These are phyloP conservation scores for Ips nitidus DNA, from an alignment of 1,140 invertebrate genomes.

Conservation along the genomic window DNA sequence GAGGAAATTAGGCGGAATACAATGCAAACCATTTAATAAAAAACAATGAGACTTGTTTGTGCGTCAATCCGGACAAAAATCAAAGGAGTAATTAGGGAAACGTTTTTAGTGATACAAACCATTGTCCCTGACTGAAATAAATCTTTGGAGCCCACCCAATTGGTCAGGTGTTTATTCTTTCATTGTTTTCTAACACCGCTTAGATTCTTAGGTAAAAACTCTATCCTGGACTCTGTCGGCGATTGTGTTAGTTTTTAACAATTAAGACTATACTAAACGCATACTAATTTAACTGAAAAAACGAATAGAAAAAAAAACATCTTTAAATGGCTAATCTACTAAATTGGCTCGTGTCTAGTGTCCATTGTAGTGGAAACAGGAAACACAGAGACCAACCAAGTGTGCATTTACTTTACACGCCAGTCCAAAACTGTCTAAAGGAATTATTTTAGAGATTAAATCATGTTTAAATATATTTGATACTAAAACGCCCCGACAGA, in stretches of 20 bases:
- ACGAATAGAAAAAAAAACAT: conserved; percentile 3
- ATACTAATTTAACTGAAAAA: not conserved
- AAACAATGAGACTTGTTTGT: not conserved
- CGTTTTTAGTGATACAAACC: not conserved
- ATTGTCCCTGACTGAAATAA: not conserved
- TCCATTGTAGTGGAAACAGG: conserved; percentile 28
- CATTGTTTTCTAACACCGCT: not conserved
- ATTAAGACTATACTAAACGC: no score
- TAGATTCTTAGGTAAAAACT: not conserved
- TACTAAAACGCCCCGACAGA: no score
- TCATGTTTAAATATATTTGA: no score
- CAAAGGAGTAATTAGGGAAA: not conserved
- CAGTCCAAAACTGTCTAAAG: not conserved
- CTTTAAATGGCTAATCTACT: conserved; percentile 16
- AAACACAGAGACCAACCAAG: conserved; percentile 16
- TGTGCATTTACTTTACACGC: conserved; percentile 18
- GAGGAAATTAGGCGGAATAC: conserved; percentile 1
- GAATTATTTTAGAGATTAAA: not conserved
- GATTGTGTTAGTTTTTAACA: no score
- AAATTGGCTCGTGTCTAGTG: conserved; percentile 29
- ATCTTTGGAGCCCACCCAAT: conserved; percentile 1
- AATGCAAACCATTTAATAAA: conserved; percentile 4
- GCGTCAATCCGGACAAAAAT: not conserved
- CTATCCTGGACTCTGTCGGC: no score
- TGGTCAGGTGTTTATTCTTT: not conserved